A percentile compares a stretch with the other conserved stretches of the same genome.
phyloP scores from a whole-genome alignment of 2,888 invertebrate genomes.

The Empis livida region DNA sequence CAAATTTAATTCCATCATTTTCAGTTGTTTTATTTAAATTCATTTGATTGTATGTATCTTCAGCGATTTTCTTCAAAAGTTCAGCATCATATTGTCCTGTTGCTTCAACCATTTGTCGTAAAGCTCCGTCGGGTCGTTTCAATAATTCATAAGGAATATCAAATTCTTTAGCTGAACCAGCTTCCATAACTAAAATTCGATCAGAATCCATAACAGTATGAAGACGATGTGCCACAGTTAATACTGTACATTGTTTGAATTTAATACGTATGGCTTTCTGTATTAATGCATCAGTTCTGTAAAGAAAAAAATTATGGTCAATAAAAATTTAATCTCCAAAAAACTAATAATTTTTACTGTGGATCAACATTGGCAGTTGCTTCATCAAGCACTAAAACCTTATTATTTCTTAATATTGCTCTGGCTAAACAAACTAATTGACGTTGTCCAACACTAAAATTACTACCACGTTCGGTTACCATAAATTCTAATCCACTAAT shows the following conservation, averaged over 20 bases:
- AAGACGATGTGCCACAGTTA: slow-evolving; percentile 83
- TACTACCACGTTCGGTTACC: slow-evolving; percentile 43
- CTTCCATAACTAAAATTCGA: slow-evolving; percentile 74
- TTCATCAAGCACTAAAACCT: slow-evolving; percentile 52
- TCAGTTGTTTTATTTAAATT: neutral
- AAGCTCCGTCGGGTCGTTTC: slow-evolving; percentile 44
- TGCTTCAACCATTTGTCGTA: slow-evolving; percentile 57
- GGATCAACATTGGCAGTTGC: slow-evolving; percentile 58
- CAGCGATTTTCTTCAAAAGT: slow-evolving; percentile 37
- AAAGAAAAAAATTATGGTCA: slow-evolving; percentile 32
- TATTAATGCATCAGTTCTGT: slow-evolving; percentile 65
- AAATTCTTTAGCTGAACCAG: slow-evolving; percentile 61
- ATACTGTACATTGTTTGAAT: slow-evolving; percentile 70
- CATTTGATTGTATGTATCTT: slow-evolving; percentile 27
- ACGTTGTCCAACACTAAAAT: slow-evolving; percentile 54
- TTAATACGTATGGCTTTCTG: slow-evolving; percentile 70
- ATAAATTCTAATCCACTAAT: slow-evolving; percentile 40
- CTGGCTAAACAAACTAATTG: slow-evolving; percentile 55
- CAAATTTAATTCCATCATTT: no score
- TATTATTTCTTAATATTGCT: slow-evolving; percentile 48
- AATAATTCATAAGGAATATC: slow-evolving; percentile 55
- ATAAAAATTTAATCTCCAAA: neutral
- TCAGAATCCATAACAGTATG: slow-evolving; percentile 91
- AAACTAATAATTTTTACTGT: slow-evolving; percentile 31
- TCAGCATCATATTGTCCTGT: slow-evolving; percentile 44